phyloP scores from a whole-genome alignment of 1,140 invertebrate species.

The Drosophila murphyi region DNA sequence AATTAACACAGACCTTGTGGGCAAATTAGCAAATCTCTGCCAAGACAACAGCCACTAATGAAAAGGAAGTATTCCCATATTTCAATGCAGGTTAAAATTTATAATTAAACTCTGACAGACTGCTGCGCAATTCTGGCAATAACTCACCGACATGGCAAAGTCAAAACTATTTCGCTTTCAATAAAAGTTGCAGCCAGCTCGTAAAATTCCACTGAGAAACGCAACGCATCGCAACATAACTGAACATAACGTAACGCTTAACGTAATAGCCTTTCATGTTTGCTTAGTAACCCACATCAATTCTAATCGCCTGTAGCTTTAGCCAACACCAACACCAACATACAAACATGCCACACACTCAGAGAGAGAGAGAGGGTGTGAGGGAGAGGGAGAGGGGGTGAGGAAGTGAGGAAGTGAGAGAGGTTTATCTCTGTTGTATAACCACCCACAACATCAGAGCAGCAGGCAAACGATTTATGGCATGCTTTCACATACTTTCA shows the following conservation, averaged over 20 bases:
- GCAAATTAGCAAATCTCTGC: constrained; percentile 17
- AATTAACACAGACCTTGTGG: background rate
- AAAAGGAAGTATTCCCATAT: constrained; percentile 6
- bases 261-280: constrained; percentile 83
- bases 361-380: background rate
- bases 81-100: constrained; percentile 35
- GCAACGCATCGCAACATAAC: constrained; percentile 49
- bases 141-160: constrained; percentile 2
- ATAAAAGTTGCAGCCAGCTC: constrained; percentile 55
- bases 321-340: constrained; percentile 40
- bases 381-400: background rate
- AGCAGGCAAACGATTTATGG: constrained; percentile 76
- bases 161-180: constrained; percentile 57
- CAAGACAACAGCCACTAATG: background rate
- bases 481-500: constrained; percentile 83
- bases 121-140: background rate
- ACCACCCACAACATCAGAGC: constrained; percentile 44
- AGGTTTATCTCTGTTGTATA: constrained; percentile 31
- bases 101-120: constrained; percentile 33
- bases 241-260: constrained; percentile 74
- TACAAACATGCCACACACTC: constrained; percentile 10
- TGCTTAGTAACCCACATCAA: constrained; percentile 83
- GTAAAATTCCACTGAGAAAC: constrained; percentile 40
- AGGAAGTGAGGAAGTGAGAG: background rate
- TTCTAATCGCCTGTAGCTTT: constrained; percentile 72